Base-by-base conservation (phyloP, 2,113 vertebrate genomes). In the Tychaedon coryphoeus region DNA sequence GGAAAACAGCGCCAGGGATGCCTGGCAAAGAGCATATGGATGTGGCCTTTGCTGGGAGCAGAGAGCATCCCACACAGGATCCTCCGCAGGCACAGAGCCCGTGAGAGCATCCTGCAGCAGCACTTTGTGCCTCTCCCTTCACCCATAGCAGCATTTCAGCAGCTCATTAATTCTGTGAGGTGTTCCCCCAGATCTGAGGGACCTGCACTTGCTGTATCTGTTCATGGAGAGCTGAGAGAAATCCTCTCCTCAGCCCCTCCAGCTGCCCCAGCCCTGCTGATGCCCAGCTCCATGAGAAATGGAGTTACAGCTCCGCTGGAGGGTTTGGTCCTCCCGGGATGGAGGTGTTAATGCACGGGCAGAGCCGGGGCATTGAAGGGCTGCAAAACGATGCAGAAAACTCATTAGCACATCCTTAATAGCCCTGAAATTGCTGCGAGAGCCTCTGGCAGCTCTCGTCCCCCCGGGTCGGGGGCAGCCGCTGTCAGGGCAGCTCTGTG, bases 371-470 rank as follows among this genome's bases (percentile, higher is more conserved):
- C 34, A 70, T 34, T 0, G 14, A 50, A 85, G 34, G 3, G 60
- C 72, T 91, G 88, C 87, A 50, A 94, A 95, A 77, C 16, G 51
- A 83, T 31, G 60, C 70, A 31, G 3, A 74, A 71, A 14, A n/a
- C 38, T 96, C 92, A 84, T 93, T 78, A 96, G 72, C 76, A 26
- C 94, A 40, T 60, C 77, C 51, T 51, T 91, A 93, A 96, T 43
- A 71, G 43, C 56, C 73, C 69, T 67, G 88, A 43, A 64, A 84
- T 29, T 15, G 26, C 75, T 15, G 2, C 0, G 13, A 77, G 48
- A 69, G 20, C 34, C 34, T 53, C 58, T 43, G 47, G 50, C 48
- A 14, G 24, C 40, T 57, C 58, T 73, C 31, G 58, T 86, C 36
- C 45, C 65, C 24, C 23, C 15, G 62, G 54, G n/a, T 40, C 28